Evolutionary conservation across 2,888 invertebrate genomes (phyloP).

Genomic region (Eupithecia centaureata): DNA sequence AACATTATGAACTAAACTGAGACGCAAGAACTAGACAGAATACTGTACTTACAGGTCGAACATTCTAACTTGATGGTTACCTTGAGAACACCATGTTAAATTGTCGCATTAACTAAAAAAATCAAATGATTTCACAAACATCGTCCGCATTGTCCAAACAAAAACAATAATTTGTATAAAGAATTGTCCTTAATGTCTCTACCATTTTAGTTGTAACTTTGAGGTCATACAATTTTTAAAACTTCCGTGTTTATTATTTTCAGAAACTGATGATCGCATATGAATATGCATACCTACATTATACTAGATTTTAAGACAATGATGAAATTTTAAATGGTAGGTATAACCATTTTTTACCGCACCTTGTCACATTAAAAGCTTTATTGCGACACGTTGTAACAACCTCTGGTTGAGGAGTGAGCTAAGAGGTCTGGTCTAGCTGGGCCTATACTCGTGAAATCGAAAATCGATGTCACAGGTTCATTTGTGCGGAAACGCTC

Average conservation of each 20-base stretch:
- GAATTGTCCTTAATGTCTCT: conserved; percentile 11
- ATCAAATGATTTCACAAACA: conserved; percentile 10
- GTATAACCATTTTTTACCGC: background rate
- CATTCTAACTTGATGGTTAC: background rate
- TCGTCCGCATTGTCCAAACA: conserved; percentile 15
- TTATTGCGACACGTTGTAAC: background rate
- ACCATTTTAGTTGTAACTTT: conserved; percentile 7
- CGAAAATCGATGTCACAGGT: too few relatives aligned
- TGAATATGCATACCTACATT: background rate
- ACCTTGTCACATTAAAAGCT: background rate
- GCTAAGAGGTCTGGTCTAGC: too few relatives aligned
- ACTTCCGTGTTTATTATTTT: conserved; percentile 32
- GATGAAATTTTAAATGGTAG: background rate
- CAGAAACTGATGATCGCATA: background rate
- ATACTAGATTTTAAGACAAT: background rate
- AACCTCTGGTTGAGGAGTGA: background rate
- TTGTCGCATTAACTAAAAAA: conserved; percentile 33
- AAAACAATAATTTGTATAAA: conserved; percentile 34
- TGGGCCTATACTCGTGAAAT: too few relatives aligned
- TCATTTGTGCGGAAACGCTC: too few relatives aligned
- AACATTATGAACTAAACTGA: background rate
- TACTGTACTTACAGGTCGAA: background rate
- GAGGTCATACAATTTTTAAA: conserved; percentile 13
- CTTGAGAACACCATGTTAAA: conserved; percentile 20
- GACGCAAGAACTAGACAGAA: background rate